Base-by-base conservation (phyloP, 2,888 invertebrate genomes). In the Cybosia mesomella region DNA sequence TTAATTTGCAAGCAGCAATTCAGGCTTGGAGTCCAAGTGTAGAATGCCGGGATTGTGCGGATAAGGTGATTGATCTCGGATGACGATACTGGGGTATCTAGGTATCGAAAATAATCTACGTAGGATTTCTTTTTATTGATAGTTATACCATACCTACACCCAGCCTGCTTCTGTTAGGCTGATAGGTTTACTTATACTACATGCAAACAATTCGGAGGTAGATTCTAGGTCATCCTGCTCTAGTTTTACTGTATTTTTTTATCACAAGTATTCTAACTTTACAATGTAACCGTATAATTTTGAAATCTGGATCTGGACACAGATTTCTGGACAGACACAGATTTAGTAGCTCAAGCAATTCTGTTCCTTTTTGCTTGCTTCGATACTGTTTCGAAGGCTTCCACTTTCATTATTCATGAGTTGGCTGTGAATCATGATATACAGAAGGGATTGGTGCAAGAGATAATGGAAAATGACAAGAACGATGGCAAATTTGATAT, bases 401-500 rank as follows among this genome's bases (percentile, higher is more conserved):
- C 90, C 83, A 74, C 83, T 0, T 90, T 90, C 68, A 68, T 86
- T 7, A 64, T 88, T 8, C 75, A 89, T 49, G 91, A 92, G 68
- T 72, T 92, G 39, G 89, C 91, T 2, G 15, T 88, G 2, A 87
- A n/a, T n/a, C n/a, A n/a, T n/a, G n/a, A n/a, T n/a, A n/a, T n/a
- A n/a, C n/a, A n/a, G n/a, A n/a, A n/a, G 0, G 87, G 78, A 18
- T 71, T 92, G 54, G 78, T 73, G 1, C 67, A 83, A 18, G 92
- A 92, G 74, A 86, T 92, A n/a, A 79, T 73, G 28, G 81, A 85
- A 9, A 81, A 87, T 9, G 77, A 88, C 15, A 66, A 72, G 18
- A 86, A 86, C 1, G 79, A 95, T 2, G 87, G 90, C 4, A 91
- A 89, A 36, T 93, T 96, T 86, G 91, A 92, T 58, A 96, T 95